These are phyloP conservation scores for Trachelus stipa DNA, from an alignment of 2,888 invertebrate species.

Conservation along the genomic window DNA sequence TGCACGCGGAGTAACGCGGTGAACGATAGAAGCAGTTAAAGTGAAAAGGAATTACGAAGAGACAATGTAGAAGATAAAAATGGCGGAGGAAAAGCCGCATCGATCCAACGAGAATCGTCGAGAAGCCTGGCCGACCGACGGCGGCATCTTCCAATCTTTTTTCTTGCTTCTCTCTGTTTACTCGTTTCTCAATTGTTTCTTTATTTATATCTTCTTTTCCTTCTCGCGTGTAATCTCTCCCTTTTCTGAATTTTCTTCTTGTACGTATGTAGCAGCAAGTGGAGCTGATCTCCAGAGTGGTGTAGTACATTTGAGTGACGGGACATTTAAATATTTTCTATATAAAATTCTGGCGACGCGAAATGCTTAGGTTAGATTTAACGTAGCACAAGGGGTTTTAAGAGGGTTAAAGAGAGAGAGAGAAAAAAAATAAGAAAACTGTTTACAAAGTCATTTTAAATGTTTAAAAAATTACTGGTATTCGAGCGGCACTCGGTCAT, in stretches of 20 bases:
- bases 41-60: too few relatives aligned
- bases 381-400: too few relatives aligned
- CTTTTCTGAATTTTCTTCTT: not conserved
- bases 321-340: conserved; percentile 13
- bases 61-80: too few relatives aligned
- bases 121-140: conserved; percentile 14
- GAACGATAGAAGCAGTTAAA: too few relatives aligned
- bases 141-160: conserved; percentile 22
- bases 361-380: not conserved
- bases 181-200: conserved; percentile 5
- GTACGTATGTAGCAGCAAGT: not conserved
- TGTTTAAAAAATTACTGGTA: conserved; percentile 30
- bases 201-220: conserved; percentile 7
- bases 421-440: not conserved
- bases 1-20: too few relatives aligned
- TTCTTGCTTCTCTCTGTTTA: conserved; percentile 25
- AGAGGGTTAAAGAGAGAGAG: not conserved
- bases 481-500: too few relatives aligned
- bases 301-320: conserved; percentile 9
- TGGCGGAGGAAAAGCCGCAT: too few relatives aligned
- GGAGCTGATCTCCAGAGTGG: not conserved
- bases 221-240: not conserved
- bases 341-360: conserved; percentile 5
- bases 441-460: conserved; percentile 35
- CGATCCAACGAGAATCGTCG: too few relatives aligned